Evolutionary conservation across 1,140 invertebrate species (phyloP).

Genomic region (Nebria ingens): DNA sequence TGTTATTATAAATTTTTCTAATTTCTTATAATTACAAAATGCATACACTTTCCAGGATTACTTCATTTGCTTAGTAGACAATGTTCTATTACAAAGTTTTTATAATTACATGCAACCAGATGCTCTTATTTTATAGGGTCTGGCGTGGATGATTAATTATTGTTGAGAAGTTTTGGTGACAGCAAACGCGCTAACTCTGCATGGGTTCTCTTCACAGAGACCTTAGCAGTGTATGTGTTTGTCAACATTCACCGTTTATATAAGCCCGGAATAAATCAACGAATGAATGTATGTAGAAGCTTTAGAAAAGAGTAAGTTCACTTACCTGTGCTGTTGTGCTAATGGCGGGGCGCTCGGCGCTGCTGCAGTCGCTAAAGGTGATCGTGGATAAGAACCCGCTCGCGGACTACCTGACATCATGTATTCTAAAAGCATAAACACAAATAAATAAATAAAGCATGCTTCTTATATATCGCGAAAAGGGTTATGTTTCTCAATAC

Average conservation of each 20-base stretch:
- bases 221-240: too few relatives aligned
- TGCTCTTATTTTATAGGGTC: constrained; percentile 2
- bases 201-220: too few relatives aligned
- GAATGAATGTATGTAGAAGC: background rate
- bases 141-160: constrained; percentile 2
- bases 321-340: constrained; percentile 28
- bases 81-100: background rate
- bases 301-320: constrained; percentile 11
- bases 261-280: background rate
- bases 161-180: background rate
- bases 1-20: background rate
- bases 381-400: constrained; percentile 30
- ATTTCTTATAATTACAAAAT: background rate
- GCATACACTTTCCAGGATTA: background rate
- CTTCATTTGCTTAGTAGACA: background rate
- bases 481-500: too few relatives aligned
- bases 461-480: too few relatives aligned
- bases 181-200: too few relatives aligned
- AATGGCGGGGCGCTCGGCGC: constrained; percentile 24
- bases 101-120: background rate
- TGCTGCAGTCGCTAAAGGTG: constrained; percentile 33
- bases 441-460: too few relatives aligned
- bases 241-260: background rate
- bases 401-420: constrained; percentile 41
- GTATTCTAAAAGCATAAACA: constrained; percentile 29